A percentile compares a stretch with the other conserved stretches of the same genome.
These are phyloP conservation scores for Incurvaria masculella DNA, from an alignment of 2,888 invertebrate species.

Conservation along the genomic window DNA sequence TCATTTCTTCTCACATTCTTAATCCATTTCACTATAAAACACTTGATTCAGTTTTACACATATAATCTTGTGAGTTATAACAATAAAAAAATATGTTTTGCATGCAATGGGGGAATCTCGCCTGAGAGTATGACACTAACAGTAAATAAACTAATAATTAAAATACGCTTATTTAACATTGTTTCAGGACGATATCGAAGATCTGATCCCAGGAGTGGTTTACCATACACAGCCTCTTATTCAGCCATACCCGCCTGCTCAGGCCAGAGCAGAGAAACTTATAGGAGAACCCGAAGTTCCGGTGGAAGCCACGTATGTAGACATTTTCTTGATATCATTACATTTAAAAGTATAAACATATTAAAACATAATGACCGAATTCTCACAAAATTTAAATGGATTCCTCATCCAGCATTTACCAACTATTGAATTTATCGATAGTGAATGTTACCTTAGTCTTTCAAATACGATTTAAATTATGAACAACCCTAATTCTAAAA, in stretches of 20 bases:
- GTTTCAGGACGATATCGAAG: constrained; percentile 53
- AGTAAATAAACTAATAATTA: not conserved
- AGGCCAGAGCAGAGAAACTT: constrained; percentile 64
- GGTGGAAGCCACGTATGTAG: constrained; percentile 76
- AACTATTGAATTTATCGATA: no score
- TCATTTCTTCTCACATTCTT: no score
- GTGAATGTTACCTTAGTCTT: no score
- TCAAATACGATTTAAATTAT: no score
- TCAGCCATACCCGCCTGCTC: constrained; percentile 65
- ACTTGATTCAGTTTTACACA: no score
- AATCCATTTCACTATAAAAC: no score
- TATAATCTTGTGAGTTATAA: not conserved
- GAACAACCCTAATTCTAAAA: no score
- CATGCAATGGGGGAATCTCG: not conserved
- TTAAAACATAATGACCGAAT: not conserved
- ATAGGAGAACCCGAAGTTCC: constrained; percentile 70
- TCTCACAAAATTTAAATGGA: not conserved
- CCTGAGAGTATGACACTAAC: not conserved
- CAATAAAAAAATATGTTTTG: not conserved
- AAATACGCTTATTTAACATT: not conserved
- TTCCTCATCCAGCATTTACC: no score
- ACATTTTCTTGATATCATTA: not conserved
- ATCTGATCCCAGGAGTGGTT: constrained; percentile 54
- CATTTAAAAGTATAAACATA: not conserved
- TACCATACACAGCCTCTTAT: constrained; percentile 65